phyloP scores from a whole-genome alignment of 2,797 vertebrate species.

The Xenopus petersii region DNA sequence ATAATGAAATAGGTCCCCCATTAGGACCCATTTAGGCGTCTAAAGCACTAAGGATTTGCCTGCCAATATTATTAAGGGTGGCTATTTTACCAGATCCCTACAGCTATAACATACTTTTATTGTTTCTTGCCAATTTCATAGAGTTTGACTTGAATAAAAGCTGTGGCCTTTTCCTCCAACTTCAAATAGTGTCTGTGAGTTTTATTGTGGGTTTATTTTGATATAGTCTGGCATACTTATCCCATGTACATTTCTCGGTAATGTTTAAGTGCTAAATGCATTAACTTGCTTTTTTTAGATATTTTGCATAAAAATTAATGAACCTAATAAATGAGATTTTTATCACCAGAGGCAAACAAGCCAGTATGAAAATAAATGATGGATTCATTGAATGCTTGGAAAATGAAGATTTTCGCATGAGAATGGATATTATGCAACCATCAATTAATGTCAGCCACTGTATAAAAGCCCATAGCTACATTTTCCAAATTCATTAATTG shows the following conservation, averaged over 20 bases:
- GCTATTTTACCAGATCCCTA: too few relatives aligned
- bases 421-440: conserved; percentile 18
- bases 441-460: conserved; percentile 20
- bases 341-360: neutral
- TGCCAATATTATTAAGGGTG: too few relatives aligned
- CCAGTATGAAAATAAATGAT: neutral
- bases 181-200: too few relatives aligned
- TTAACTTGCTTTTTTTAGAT: neutral
- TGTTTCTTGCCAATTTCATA: too few relatives aligned
- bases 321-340: neutral
- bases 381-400: neutral
- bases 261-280: neutral
- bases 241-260: neutral
- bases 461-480: conserved; percentile 29
- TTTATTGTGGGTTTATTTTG: too few relatives aligned
- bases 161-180: too few relatives aligned
- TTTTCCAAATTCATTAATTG: conserved; percentile 31
- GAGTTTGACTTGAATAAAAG: too few relatives aligned
- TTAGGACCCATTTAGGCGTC: too few relatives aligned
- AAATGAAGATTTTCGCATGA: conserved; percentile 13
- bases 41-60: too few relatives aligned
- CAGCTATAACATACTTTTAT: too few relatives aligned
- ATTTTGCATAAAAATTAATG: neutral
- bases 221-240: too few relatives aligned
- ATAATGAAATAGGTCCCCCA: too few relatives aligned